These are phyloP conservation scores for Spheniscus humboldti DNA, from an alignment of 2,797 vertebrate genomes.

Conservation along the genomic window DNA sequence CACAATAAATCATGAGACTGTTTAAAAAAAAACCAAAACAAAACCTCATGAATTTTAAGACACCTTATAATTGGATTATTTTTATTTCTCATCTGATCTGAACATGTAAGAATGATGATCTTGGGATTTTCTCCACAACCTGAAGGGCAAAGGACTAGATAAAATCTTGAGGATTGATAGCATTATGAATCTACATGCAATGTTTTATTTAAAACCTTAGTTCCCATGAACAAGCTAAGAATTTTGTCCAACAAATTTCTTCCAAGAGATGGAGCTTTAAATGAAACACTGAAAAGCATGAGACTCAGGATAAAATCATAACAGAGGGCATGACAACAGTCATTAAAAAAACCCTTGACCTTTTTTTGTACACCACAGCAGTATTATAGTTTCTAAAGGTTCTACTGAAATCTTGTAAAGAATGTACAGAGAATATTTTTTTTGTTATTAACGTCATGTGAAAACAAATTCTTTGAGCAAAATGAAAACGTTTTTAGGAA, in stretches of 20 bases:
- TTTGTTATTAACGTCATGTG: background rate
- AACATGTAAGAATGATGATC: background rate
- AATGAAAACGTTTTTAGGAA: background rate
- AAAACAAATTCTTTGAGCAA: fast-evolving
- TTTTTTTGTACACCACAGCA: background rate
- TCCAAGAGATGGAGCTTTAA: background rate
- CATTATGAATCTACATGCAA: background rate
- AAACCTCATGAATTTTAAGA: background rate
- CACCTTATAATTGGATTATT: background rate
- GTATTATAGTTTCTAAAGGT: fast-evolving
- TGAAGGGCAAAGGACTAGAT: background rate
- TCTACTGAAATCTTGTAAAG: background rate
- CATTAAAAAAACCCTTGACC: fast-evolving
- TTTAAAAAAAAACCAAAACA: background rate
- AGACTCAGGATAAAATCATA: background rate
- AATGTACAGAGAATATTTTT: background rate
- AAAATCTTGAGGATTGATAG: background rate
- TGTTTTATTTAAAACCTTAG: background rate
- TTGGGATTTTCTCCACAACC: background rate
- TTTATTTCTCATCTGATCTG: background rate
- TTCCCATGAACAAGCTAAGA: background rate
- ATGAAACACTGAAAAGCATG: background rate
- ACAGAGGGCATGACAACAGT: background rate
- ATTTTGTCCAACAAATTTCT: background rate
- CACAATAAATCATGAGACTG: background rate